A percentile compares a stretch with the other conserved stretches of the same genome.
These are phyloP conservation scores for Microplitis deprimator DNA, from an alignment of 2,888 invertebrate species.

Conservation along the genomic window DNA sequence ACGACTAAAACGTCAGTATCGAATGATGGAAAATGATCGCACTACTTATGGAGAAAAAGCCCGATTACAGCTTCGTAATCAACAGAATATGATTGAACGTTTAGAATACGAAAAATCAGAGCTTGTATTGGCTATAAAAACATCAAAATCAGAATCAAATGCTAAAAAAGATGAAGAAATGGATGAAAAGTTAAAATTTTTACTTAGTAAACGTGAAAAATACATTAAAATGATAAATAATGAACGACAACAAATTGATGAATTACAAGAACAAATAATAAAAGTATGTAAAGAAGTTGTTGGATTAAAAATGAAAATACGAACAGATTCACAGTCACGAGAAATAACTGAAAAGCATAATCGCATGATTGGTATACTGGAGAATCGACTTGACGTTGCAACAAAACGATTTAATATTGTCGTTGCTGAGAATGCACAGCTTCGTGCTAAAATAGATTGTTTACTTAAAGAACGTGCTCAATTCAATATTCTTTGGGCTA, in stretches of 20 bases:
- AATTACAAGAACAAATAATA: slow-evolving; percentile 74
- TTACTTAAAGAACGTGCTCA: slow-evolving; percentile 85
- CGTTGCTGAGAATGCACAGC: slow-evolving; percentile 80
- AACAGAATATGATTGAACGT: slow-evolving; percentile 76
- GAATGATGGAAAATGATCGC: slow-evolving; percentile 87
- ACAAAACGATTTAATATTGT: slow-evolving; percentile 84
- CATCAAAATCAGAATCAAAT: slow-evolving; percentile 75
- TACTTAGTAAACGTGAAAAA: slow-evolving; percentile 75
- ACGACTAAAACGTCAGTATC: slow-evolving; percentile 84
- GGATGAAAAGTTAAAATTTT: slow-evolving; percentile 73
- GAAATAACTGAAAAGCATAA: slow-evolving; percentile 74
- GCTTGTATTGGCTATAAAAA: slow-evolving; percentile 76
- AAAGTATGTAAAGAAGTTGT: slow-evolving; percentile 73
- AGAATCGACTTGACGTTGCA: slow-evolving; percentile 83
- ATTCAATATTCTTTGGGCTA: slow-evolving; percentile 87
- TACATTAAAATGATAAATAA: slow-evolving; percentile 73
- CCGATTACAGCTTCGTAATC: slow-evolving; percentile 77
- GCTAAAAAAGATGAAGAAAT: slow-evolving; percentile 74
- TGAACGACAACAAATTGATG: slow-evolving; percentile 73
- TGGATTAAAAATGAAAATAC: slow-evolving; percentile 68
- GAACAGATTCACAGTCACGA: slow-evolving; percentile 72
- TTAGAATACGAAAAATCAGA: slow-evolving; percentile 78
- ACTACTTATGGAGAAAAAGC: slow-evolving; percentile 81
- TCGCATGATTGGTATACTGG: slow-evolving; percentile 76
- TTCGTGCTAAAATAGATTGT: slow-evolving; percentile 86